Conservation (phyloP, 2,888 invertebrate species). For the Drosophila quinaria region DNA sequence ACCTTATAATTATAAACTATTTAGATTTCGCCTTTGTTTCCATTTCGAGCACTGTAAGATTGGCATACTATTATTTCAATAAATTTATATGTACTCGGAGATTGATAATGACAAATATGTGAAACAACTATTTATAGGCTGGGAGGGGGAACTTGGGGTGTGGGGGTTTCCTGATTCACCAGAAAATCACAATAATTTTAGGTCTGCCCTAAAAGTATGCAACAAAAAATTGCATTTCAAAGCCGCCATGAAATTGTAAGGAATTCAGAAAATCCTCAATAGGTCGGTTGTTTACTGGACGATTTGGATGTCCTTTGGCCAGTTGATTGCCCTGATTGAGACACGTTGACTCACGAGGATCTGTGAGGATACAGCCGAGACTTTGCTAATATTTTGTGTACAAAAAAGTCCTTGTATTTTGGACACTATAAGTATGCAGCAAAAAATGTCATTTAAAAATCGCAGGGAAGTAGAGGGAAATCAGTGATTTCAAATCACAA, state of each 20-base stretch:
- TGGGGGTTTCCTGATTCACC: background rate
- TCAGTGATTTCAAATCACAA: too few relatives aligned
- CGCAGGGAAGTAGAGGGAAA: too few relatives aligned
- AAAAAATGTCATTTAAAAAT: too few relatives aligned
- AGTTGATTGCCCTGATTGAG: background rate
- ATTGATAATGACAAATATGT: too few relatives aligned
- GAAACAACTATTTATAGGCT: too few relatives aligned
- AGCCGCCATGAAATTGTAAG: background rate
- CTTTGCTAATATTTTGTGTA: background rate
- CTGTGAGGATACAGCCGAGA: constrained; percentile 4
- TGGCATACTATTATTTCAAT: constrained; percentile 53
- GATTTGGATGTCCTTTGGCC: constrained; percentile 9
- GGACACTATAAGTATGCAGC: background rate
- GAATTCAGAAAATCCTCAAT: constrained; percentile 2
- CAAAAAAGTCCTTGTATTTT: constrained; percentile 6
- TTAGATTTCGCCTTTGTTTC: constrained; percentile 35
- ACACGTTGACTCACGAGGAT: background rate
- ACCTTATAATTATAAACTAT: constrained; percentile 49
- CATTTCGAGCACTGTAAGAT: constrained; percentile 51
- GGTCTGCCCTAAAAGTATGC: constrained; percentile 33
- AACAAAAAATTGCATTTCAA: background rate
- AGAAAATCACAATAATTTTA: background rate
- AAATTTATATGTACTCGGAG: constrained; percentile 42
- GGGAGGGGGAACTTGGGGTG: background rate
- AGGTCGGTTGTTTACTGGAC: background rate